Evolutionary conservation across 1,140 invertebrate species (phyloP).

Genomic region (Melitaea cinxia): DNA sequence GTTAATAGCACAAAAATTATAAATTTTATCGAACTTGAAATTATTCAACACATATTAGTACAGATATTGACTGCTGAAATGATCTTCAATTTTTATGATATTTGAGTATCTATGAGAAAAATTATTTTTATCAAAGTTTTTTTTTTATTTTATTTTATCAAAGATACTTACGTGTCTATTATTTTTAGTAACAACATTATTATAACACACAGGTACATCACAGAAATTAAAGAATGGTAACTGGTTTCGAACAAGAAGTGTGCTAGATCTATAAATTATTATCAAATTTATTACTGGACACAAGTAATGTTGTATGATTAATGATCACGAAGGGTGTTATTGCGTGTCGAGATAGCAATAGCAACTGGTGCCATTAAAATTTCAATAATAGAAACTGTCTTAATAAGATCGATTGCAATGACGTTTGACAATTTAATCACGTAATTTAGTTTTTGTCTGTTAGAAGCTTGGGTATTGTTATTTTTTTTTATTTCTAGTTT

Average conservation of each 20-base stretch:
- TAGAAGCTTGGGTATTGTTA: too few species aligned
- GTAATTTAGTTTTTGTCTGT: too few species aligned
- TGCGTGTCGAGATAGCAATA: constrained; percentile 46
- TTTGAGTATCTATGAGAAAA: too few species aligned
- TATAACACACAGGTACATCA: constrained; percentile 1
- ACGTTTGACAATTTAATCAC: not conserved
- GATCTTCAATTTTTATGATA: too few species aligned
- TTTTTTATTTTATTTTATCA: too few species aligned
- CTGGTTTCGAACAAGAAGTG: constrained; percentile 16
- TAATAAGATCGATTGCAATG: not conserved
- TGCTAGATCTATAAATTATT: constrained; percentile 41
- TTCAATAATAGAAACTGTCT: not conserved
- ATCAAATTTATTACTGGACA: constrained; percentile 51
- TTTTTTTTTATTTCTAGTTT: too few species aligned
- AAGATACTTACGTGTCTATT: too few species aligned
- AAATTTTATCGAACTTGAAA: too few species aligned
- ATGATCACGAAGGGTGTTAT: constrained; percentile 39
- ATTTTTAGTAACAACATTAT: not conserved
- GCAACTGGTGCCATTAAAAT: constrained; percentile 13
- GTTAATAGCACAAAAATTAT: too few species aligned
- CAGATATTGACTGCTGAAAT: too few species aligned
- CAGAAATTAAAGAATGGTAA: constrained; percentile 7
- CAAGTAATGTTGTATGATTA: constrained; percentile 55
- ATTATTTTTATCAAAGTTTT: too few species aligned
- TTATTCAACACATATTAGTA: too few species aligned